Conservation (phyloP, 2,888 invertebrate genomes). For the Eristalis pertinax region DNA sequence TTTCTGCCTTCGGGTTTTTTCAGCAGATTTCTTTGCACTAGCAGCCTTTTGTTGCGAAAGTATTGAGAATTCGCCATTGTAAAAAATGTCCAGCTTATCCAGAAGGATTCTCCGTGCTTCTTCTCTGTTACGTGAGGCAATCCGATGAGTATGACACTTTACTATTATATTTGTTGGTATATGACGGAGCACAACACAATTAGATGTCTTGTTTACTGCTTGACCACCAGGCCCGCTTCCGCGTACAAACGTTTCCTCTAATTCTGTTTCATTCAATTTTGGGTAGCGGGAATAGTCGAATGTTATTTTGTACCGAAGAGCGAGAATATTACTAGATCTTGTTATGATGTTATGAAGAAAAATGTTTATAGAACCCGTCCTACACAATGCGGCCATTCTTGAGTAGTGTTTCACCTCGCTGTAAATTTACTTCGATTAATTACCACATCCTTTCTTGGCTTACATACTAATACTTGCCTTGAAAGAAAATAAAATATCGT, state of each 20-base stretch:
- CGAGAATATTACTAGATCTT: neutral
- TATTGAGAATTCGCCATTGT: slow-evolving; percentile 92
- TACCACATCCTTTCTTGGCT: neutral
- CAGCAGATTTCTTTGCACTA: slow-evolving; percentile 83
- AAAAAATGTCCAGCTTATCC: slow-evolving; percentile 88
- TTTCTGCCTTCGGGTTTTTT: slow-evolving; percentile 81
- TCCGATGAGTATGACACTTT: slow-evolving; percentile 94
- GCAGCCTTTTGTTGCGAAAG: slow-evolving; percentile 86
- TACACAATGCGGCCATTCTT: slow-evolving; percentile 84
- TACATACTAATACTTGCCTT: slow-evolving; percentile 82
- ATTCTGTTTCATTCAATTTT: slow-evolving; percentile 88
- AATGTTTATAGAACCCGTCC: slow-evolving; percentile 37
- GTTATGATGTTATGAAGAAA: slow-evolving; percentile 14
- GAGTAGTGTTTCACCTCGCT: slow-evolving; percentile 88
- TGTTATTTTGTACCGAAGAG: slow-evolving; percentile 75
- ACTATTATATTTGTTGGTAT: slow-evolving; percentile 91
- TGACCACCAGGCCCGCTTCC: slow-evolving; percentile 98
- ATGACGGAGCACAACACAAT: slow-evolving; percentile 93
- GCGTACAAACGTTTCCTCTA: slow-evolving; percentile 91
- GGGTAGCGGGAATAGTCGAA: slow-evolving; percentile 90
- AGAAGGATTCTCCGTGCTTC: slow-evolving; percentile 89
- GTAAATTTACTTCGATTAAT: slow-evolving; percentile 78
- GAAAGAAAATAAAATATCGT: slow-evolving; percentile 85
- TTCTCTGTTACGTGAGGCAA: slow-evolving; percentile 90
- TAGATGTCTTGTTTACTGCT: slow-evolving; percentile 93